These are phyloP conservation scores for Dreissena polymorpha DNA, from an alignment of 1,140 invertebrate genomes.

Conservation along the genomic window DNA sequence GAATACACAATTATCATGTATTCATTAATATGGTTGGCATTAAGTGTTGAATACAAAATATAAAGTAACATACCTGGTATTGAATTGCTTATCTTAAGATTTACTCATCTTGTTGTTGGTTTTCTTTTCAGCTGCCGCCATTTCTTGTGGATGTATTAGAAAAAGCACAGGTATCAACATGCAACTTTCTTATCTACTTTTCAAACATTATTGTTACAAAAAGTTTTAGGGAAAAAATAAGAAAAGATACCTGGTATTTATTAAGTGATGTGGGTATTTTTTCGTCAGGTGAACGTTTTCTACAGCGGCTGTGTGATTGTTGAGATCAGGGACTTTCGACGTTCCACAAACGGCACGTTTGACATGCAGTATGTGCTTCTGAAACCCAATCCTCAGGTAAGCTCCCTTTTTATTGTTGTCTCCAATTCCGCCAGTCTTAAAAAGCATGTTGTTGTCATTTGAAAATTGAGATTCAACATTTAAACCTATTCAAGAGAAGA, in stretches of 20 bases:
- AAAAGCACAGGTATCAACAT: slow-evolving; percentile 83
- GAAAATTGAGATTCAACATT: neutral
- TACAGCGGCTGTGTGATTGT: slow-evolving; percentile 95
- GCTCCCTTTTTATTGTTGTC: slow-evolving; percentile 6
- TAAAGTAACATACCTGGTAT: too few relatives aligned
- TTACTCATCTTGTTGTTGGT: slow-evolving; percentile 23
- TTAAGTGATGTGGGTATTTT: neutral
- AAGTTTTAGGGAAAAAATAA: too few relatives aligned
- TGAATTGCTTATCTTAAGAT: too few relatives aligned
- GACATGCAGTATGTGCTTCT: slow-evolving; percentile 88
- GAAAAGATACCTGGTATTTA: too few relatives aligned
- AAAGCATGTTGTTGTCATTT: neutral
- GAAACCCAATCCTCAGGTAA: slow-evolving; percentile 92
- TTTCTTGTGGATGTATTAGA: slow-evolving; percentile 91
- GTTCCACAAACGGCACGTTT: slow-evolving; percentile 78
- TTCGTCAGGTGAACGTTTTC: slow-evolving; percentile 83
- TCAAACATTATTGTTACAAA: too few relatives aligned
- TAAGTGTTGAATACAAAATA: too few relatives aligned
- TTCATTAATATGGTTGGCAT: too few relatives aligned
- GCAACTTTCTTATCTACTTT: too few relatives aligned
- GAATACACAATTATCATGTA: too few relatives aligned
- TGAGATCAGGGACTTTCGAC: slow-evolving; percentile 93
- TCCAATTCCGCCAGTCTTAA: neutral
- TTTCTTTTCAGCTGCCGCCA: slow-evolving; percentile 89
- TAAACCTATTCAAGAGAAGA: too few relatives aligned